Evolutionary conservation across 2,888 invertebrate species (phyloP).

Genomic region (Drosophila merina): DNA sequence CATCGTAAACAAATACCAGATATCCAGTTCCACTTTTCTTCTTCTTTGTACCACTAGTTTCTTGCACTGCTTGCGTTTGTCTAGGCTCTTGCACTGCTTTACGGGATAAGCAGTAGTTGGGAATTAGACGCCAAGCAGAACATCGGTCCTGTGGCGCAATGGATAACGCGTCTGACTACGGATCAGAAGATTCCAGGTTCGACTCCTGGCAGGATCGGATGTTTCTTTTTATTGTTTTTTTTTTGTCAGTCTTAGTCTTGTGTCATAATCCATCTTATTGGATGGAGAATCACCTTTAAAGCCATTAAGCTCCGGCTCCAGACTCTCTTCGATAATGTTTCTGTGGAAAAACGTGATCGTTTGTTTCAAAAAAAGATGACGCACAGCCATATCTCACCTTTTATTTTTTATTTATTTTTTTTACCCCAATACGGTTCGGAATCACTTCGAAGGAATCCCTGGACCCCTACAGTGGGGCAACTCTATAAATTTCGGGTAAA

Average conservation of each 20-base stretch:
- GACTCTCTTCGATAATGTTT: constrained; percentile 16
- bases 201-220: constrained; percentile 84
- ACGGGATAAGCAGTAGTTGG: background rate
- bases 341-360: constrained; percentile 16
- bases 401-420: background rate
- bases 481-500: too few species aligned
- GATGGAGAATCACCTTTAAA: background rate
- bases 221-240: background rate
- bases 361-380: constrained; percentile 14
- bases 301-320: constrained; percentile 14
- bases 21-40: constrained; percentile 14
- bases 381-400: constrained; percentile 28
- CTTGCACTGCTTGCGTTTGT: background rate
- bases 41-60: constrained; percentile 5
- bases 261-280: background rate
- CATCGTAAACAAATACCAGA: constrained; percentile 10
- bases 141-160: constrained; percentile 84
- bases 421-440: constrained; percentile 21
- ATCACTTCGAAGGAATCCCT: constrained; percentile 26
- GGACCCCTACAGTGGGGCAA: constrained; percentile 21
- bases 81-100: background rate
- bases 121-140: background rate
- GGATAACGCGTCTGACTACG: constrained; percentile 84
- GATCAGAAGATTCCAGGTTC: constrained; percentile 84
- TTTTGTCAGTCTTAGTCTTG: background rate